Percentiles rank a stretch among this genome's conserved stretches.
These are phyloP conservation scores for Mungos mungo DNA, from an alignment of 2,113 vertebrate genomes.

Conservation along the genomic window DNA sequence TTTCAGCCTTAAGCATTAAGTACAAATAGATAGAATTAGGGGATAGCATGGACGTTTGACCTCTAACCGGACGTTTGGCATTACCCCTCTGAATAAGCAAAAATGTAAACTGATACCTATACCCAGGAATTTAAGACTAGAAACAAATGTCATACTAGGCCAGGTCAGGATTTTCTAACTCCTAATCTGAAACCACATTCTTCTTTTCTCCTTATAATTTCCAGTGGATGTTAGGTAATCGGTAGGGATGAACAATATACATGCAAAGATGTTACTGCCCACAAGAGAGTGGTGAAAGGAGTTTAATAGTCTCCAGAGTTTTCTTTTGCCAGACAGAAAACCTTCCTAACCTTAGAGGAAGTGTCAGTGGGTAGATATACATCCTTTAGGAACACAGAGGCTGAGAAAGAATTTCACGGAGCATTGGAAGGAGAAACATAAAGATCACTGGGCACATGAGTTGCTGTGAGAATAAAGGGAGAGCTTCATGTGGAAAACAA, in stretches of 20 bases:
- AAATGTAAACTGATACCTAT: background rate
- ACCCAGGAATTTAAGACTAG: background rate
- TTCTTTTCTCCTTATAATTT: background rate
- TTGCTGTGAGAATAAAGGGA: background rate
- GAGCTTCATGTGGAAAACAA: background rate
- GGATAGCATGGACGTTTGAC: slow-evolving; percentile 43
- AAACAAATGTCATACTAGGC: background rate
- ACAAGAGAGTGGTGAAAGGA: background rate
- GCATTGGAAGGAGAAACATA: background rate
- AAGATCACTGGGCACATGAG: background rate
- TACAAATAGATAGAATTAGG: slow-evolving; percentile 45
- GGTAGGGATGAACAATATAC: background rate
- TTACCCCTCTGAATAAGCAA: background rate
- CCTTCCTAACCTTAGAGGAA: background rate
- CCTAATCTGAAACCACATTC: background rate
- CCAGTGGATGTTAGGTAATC: background rate
- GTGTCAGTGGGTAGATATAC: background rate
- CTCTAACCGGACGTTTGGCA: background rate
- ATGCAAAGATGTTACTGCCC: background rate
- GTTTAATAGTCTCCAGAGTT: background rate
- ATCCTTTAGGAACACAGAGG: background rate
- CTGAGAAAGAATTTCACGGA: background rate
- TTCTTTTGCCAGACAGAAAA: background rate
- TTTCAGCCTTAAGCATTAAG: slow-evolving; percentile 47
- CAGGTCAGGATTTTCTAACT: background rate